These are phyloP conservation scores for Takifugu ocellatus DNA, from an alignment of 2,797 vertebrate species.

Conservation along the genomic window DNA sequence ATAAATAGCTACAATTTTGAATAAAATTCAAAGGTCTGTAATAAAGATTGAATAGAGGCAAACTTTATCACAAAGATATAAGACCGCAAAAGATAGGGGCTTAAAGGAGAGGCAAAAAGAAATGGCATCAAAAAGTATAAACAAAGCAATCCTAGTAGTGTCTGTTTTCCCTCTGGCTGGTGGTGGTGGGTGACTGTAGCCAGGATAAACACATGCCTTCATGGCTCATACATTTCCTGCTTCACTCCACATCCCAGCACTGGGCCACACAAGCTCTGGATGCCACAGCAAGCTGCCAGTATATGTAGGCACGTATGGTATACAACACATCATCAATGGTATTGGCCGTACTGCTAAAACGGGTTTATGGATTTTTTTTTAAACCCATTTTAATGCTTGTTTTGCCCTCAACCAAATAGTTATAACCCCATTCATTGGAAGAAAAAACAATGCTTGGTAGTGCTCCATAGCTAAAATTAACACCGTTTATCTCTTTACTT, in stretches of 20 bases:
- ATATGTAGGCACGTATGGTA: conserved; percentile 31
- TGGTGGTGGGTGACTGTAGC: conserved; percentile 76
- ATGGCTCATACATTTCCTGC: conserved; percentile 84
- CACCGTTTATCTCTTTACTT: conserved; percentile 54
- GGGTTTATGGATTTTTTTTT: too few species aligned
- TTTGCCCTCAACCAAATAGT: too few species aligned
- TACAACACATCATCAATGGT: conserved; percentile 11
- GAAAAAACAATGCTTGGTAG: conserved; percentile 36
- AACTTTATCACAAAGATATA: too few species aligned
- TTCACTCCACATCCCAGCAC: conserved; percentile 68
- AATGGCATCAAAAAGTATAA: conserved; percentile 43
- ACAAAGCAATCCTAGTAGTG: conserved; percentile 56
- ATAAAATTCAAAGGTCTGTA: too few species aligned
- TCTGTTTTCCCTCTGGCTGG: conserved; percentile 81
- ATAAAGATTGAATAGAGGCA: too few species aligned
- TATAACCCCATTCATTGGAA: conserved; percentile 10
- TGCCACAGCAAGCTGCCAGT: conserved; percentile 49
- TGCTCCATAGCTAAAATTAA: conserved; percentile 55
- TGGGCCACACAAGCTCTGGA: conserved; percentile 77
- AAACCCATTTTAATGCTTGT: too few species aligned
- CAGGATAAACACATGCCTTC: conserved; percentile 86
- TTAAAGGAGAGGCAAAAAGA: conserved; percentile 28
- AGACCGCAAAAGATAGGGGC: conserved; percentile 11
- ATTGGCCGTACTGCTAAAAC: too few species aligned
- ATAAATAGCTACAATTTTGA: too few species aligned